phyloP scores from a whole-genome alignment of 2,888 invertebrate species.

The Altica lythri region DNA sequence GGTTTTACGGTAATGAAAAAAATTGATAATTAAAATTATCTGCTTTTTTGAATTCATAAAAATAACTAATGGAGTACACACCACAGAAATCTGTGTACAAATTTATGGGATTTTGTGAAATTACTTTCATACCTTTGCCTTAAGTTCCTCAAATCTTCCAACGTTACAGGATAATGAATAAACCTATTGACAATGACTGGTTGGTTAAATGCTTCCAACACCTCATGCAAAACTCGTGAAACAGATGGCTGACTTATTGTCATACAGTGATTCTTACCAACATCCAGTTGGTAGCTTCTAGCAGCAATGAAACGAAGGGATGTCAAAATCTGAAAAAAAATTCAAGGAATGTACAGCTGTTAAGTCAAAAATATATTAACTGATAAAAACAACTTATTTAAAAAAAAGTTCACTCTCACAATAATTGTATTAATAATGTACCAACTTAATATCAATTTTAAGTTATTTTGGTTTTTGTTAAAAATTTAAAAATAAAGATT shows the following conservation, averaged over 20 bases:
- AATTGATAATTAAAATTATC: too few relatives aligned
- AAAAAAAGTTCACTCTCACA: too few relatives aligned
- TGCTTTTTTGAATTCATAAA: neutral
- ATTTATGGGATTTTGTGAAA: neutral
- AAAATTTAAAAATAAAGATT: too few relatives aligned
- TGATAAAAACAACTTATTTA: too few relatives aligned
- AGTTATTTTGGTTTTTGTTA: too few relatives aligned
- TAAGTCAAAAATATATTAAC: too few relatives aligned
- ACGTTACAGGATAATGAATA: slow-evolving; percentile 2
- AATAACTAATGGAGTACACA: neutral
- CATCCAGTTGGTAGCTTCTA: slow-evolving; percentile 10
- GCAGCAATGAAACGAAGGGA: slow-evolving; percentile 11
- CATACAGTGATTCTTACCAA: slow-evolving; percentile 1
- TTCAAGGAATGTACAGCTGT: neutral
- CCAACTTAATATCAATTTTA: too few relatives aligned
- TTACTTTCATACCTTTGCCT: neutral
- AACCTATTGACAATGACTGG: slow-evolving; percentile 7
- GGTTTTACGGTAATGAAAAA: too few relatives aligned
- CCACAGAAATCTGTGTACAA: neutral
- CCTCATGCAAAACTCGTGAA: slow-evolving; percentile 2
- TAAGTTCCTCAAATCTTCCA: slow-evolving; percentile 10
- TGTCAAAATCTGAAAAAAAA: slow-evolving; percentile 2
- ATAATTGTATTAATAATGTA: too few relatives aligned
- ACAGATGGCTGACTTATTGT: slow-evolving; percentile 11
- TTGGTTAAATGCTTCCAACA: slow-evolving; percentile 10